phyloP scores from a whole-genome alignment of 2,797 vertebrate species.

The Tolypeutes matacus region DNA sequence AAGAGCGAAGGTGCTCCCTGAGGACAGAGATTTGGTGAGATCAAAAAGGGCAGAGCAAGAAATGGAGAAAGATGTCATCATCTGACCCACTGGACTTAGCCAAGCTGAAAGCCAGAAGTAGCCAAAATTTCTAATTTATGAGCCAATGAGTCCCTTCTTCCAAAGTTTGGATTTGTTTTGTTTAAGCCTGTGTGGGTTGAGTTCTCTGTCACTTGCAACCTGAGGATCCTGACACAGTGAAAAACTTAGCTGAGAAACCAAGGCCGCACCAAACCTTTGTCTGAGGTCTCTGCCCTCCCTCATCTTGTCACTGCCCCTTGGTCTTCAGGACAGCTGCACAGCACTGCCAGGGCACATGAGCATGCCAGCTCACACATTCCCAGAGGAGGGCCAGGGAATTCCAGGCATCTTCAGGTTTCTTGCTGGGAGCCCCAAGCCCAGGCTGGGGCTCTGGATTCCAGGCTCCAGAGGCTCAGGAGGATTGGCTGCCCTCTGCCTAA shows the following conservation, averaged over 20 bases:
- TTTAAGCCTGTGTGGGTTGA: not conserved
- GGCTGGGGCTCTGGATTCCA: not conserved
- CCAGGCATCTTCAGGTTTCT: not conserved
- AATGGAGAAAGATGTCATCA: not conserved
- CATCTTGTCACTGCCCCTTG: not conserved
- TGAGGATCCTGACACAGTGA: rapidly evolving
- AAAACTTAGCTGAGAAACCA: not conserved
- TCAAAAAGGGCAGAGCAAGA: not conserved
- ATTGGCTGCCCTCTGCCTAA: not conserved
- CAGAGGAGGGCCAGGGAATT: not conserved
- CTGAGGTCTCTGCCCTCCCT: not conserved
- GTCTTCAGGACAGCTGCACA: not conserved
- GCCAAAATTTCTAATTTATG: not conserved
- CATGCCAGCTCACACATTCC: not conserved
- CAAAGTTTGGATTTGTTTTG: not conserved
- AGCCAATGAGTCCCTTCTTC: not conserved
- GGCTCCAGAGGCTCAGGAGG: not conserved
- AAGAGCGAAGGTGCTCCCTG: not conserved
- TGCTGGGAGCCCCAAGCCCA: not conserved
- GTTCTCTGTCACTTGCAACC: not conserved
- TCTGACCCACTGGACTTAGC: not conserved
- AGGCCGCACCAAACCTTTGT: not conserved
- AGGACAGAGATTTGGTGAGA: not conserved
- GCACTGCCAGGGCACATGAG: rapidly evolving
- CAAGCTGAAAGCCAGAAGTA: not conserved